A percentile compares a stretch with the other conserved stretches of the same genome.
phyloP scores from a whole-genome alignment of 2,888 invertebrate genomes.

The Plagiodera versicolora region DNA sequence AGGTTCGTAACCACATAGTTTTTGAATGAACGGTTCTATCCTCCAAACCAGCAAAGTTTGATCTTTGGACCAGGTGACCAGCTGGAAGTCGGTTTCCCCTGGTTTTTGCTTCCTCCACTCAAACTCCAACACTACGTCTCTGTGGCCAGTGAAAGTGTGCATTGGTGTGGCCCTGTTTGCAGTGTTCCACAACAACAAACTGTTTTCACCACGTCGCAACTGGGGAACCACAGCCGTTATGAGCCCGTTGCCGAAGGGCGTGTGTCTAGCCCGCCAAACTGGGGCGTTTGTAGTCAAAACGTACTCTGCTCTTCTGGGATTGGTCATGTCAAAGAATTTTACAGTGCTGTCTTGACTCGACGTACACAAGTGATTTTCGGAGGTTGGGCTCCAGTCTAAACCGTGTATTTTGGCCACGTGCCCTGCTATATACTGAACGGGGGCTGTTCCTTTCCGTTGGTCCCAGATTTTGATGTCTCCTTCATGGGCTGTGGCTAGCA shows the following conservation, averaged over 20 bases:
- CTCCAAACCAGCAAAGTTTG: constrained; percentile 90
- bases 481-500: constrained; percentile 93
- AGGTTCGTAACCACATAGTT: constrained; percentile 75
- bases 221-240: constrained; percentile 92
- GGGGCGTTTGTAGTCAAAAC: constrained; percentile 82
- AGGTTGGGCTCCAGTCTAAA: constrained; percentile 89
- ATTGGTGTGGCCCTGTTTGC: constrained; percentile 73
- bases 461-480: constrained; percentile 97
- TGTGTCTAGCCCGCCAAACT: constrained; percentile 79
- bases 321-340: constrained; percentile 90
- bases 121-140: constrained; percentile 93
- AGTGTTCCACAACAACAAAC: constrained; percentile 76
- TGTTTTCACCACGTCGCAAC: constrained; percentile 84
- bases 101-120: constrained; percentile 80
- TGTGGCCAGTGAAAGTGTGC: constrained; percentile 91
- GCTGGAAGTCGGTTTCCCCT: constrained; percentile 69
- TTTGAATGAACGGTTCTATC: constrained; percentile 82
- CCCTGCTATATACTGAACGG: constrained; percentile 91
- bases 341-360: constrained; percentile 95
- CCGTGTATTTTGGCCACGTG: constrained; percentile 90
- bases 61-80: constrained; percentile 95
- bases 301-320: constrained; percentile 81
- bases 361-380: constrained; percentile 83
- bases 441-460: constrained; percentile 81
- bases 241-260: constrained; percentile 91